phyloP scores from a whole-genome alignment of 1,140 invertebrate genomes.

The Venustaconcha ellipsiformis region DNA sequence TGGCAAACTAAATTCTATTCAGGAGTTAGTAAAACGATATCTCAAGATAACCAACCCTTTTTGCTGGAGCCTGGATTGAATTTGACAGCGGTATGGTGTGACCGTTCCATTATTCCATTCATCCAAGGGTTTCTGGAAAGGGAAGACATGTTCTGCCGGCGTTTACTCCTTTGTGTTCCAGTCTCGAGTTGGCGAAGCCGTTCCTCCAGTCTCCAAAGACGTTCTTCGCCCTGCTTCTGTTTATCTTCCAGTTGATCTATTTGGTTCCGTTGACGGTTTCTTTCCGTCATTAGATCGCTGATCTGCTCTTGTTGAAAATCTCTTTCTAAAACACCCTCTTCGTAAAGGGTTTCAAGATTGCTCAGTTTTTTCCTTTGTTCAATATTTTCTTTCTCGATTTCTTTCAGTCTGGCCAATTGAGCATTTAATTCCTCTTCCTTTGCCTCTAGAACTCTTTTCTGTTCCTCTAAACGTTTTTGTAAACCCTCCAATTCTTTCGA shows the following conservation, averaged over 20 bases:
- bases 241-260: conserved; percentile 39
- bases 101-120: conserved; percentile 27
- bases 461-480: conserved; percentile 39
- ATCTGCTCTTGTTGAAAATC: conserved; percentile 44
- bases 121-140: conserved; percentile 21
- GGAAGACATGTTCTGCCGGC: conserved; percentile 9
- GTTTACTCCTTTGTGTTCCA: conserved; percentile 7
- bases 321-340: conserved; percentile 42
- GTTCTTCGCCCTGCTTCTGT: conserved; percentile 39
- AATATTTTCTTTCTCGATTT: conserved; percentile 38
- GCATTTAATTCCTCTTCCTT: conserved; percentile 45
- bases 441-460: conserved; percentile 38
- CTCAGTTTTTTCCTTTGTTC: conserved; percentile 40
- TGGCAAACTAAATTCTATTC: no score
- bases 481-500: conserved; percentile 39
- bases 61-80: conserved; percentile 8
- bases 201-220: conserved; percentile 37
- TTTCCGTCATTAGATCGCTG: conserved; percentile 36
- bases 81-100: conserved; percentile 28
- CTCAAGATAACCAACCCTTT: no score
- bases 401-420: conserved; percentile 40
- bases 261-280: conserved; percentile 36
- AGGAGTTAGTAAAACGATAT: no score
- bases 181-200: conserved; percentile 37
- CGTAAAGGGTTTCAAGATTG: conserved; percentile 39